A percentile compares a stretch with the other conserved stretches of the same genome.
phyloP scores from a whole-genome alignment of 2,797 vertebrate genomes.

The Pelodytes ibericus region DNA sequence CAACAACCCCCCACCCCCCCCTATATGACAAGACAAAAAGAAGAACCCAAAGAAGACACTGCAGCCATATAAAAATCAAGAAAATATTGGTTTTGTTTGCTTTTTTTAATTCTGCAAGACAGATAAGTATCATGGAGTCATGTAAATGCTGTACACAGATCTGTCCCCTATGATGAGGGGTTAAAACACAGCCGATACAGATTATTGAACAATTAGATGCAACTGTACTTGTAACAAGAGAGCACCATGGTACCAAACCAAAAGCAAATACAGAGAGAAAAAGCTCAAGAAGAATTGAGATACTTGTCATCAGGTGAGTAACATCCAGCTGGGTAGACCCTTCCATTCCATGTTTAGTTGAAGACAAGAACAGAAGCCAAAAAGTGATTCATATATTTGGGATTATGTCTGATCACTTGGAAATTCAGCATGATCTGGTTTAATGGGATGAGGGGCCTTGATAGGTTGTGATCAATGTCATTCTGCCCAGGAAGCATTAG shows the following conservation, averaged over 20 bases:
- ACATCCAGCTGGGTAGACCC: neutral
- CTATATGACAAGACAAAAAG: too few species aligned
- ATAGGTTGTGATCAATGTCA: too few species aligned
- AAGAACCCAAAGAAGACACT: neutral
- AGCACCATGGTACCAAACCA: constrained; percentile 48
- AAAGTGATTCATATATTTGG: too few species aligned
- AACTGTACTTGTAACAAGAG: constrained; percentile 53
- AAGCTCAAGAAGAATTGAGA: neutral
- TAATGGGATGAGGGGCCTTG: too few species aligned
- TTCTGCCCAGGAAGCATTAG: too few species aligned
- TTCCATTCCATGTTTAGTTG: too few species aligned
- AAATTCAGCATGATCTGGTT: too few species aligned
- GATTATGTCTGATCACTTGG: too few species aligned
- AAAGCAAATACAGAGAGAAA: constrained; percentile 43
- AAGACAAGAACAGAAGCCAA: too few species aligned
- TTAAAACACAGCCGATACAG: constrained; percentile 76
- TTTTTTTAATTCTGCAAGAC: constrained; percentile 79
- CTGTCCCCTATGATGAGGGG: constrained; percentile 70
- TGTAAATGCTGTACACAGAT: constrained; percentile 73
- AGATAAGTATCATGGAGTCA: constrained; percentile 73
- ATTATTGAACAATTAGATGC: constrained; percentile 69
- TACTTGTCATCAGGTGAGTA: constrained; percentile 39
- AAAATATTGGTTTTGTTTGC: constrained; percentile 71
- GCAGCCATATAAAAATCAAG: constrained; percentile 60
- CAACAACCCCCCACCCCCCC: too few species aligned